Conservation (phyloP, 2,888 invertebrate genomes). For the Nemoura dubitans region DNA sequence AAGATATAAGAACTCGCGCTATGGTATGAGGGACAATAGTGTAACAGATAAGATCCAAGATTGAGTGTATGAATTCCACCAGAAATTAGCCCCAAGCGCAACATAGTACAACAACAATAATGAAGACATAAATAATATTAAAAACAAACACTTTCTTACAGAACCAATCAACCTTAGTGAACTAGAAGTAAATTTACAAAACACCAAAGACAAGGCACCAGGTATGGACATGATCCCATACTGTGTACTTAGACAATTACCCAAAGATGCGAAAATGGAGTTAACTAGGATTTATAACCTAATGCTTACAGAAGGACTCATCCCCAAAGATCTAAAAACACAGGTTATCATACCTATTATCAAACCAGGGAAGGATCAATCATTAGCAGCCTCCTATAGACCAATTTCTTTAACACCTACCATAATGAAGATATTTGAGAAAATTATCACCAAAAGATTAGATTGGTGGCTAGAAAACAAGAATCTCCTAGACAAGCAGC, state of each 20-base stretch:
- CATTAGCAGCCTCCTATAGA: not conserved
- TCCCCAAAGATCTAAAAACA: not conserved
- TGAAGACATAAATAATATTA: not conserved
- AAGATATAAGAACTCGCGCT: too few relatives aligned
- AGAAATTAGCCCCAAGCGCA: not conserved
- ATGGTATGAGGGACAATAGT: too few relatives aligned
- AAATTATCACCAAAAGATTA: not conserved
- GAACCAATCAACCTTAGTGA: too few relatives aligned
- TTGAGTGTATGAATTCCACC: not conserved
- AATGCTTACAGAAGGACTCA: not conserved
- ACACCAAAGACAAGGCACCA: too few relatives aligned
- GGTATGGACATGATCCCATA: not conserved
- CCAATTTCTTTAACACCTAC: not conserved
- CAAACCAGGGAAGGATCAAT: not conserved
- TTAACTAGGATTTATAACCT: not conserved
- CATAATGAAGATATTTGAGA: not conserved
- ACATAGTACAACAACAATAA: not conserved
- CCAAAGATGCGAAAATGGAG: not conserved
- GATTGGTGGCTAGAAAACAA: not conserved
- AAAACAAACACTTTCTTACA: not conserved
- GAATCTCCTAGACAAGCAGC: not conserved
- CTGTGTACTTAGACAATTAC: not conserved
- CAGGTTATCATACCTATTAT: not conserved
- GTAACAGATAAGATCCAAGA: not conserved
- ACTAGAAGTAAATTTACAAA: too few relatives aligned